Base-by-base conservation (phyloP, 2,888 invertebrate genomes). In the Stramonita haemastoma region DNA sequence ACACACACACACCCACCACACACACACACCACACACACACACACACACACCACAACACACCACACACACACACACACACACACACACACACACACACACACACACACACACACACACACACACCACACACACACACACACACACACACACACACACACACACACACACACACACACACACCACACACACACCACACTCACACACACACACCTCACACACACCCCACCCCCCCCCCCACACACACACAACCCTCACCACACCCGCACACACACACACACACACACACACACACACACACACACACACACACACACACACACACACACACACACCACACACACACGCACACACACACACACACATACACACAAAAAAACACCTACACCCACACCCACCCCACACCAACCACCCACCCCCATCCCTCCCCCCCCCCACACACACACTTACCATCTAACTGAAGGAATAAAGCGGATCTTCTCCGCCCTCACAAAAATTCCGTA, bases 401-500 rank as follows among this genome's bases (percentile, higher is more conserved):
- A 73, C n/a, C 8, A 0, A 19, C n/a, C 5, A 85, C 92, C 89
- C 92, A 95, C 95, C 94, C 93, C n/a, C n/a, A n/a, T n/a, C n/a
- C n/a, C n/a, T 93, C 95, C 93, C n/a, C 92, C 93, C 83, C 60
- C 17, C 60, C 11, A 15, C 32, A 79, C 34, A 17, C 26, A 46
- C 8, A 79, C 92, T 90, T 92, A 95, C 95, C 94, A 94, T 94
- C 95, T 93, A 19, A 92, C 93, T 79, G 93, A 92, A 15, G 94
- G 93, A 32, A 95, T 94, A 90, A 96, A 95, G 73, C 95, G 88
- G 26, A 96, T 92, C 90, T 93, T 93, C 88, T 93, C 94, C 4
- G 95, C 94, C 88, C 94, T 91, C 19, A 95, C 95, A 93, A 95
- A 96, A 32, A 95, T 90, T 26, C 95, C 95, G 92, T 94, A 94